These are phyloP conservation scores for Laodelphax striatellus DNA, from an alignment of 1,140 invertebrate genomes.

Conservation along the genomic window DNA sequence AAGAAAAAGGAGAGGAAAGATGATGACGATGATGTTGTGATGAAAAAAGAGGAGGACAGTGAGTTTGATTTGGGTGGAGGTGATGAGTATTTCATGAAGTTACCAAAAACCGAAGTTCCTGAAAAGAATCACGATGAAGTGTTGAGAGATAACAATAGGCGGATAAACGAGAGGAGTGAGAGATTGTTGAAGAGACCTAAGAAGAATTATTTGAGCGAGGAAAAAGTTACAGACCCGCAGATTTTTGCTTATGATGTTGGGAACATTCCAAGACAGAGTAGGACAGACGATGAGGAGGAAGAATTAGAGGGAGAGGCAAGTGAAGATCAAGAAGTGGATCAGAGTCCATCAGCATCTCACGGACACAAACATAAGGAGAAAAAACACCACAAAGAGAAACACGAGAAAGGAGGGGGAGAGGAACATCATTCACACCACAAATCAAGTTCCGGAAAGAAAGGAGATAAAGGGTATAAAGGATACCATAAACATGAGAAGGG, in stretches of 20 bases:
- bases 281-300: too few species aligned
- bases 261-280: too few species aligned
- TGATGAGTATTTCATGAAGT: not conserved
- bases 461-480: constrained; percentile 32
- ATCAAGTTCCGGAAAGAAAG: constrained; percentile 26
- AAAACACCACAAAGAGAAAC: constrained; percentile 12
- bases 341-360: not conserved
- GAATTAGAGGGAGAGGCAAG: too few species aligned
- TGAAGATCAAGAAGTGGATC: not conserved
- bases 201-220: constrained; percentile 7
- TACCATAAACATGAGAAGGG: constrained; percentile 31
- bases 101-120: not conserved
- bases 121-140: constrained; percentile 1
- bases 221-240: not conserved
- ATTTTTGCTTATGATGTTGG: constrained; percentile 4
- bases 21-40: not conserved
- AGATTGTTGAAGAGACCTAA: constrained; percentile 5
- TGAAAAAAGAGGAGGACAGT: not conserved
- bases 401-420: constrained; percentile 27
- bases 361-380: constrained; percentile 9
- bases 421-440: constrained; percentile 28
- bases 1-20: not conserved
- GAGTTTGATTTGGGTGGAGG: not conserved
- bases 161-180: not conserved
- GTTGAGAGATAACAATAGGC: not conserved